Conservation (phyloP, 1,140 invertebrate species). For the Octopus bimaculoides region DNA sequence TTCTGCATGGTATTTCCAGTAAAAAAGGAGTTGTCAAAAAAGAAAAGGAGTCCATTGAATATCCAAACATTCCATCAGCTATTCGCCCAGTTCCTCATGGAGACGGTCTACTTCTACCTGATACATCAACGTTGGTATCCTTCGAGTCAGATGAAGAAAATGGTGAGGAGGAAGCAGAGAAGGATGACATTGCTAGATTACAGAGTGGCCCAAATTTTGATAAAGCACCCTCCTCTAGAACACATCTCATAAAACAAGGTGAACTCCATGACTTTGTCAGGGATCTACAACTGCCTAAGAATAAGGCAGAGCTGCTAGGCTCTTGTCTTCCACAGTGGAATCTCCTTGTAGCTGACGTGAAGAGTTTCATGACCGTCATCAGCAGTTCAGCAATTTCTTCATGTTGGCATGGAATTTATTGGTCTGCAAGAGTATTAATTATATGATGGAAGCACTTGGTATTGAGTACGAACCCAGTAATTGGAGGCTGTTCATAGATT, state of each 20-base stretch:
- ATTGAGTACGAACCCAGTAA: neutral
- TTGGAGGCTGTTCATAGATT: neutral
- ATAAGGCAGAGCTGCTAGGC: neutral
- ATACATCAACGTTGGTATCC: neutral
- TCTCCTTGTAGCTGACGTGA: neutral
- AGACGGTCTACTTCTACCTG: neutral
- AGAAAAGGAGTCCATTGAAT: neutral
- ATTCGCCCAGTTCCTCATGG: neutral
- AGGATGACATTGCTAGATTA: neutral
- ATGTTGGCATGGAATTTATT: neutral
- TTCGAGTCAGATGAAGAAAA: conserved; percentile 4
- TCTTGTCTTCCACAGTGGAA: neutral
- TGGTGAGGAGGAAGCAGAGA: neutral
- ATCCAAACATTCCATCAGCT: conserved; percentile 2
- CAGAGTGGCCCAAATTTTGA: conserved; percentile 1
- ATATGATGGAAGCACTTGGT: neutral
- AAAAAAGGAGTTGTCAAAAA: neutral
- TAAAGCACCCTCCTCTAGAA: neutral
- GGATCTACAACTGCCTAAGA: neutral
- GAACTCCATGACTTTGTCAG: neutral
- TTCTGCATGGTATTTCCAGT: neutral
- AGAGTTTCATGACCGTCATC: neutral
- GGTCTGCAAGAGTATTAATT: neutral
- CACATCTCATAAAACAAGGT: neutral
- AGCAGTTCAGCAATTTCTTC: neutral